These are phyloP conservation scores for Odontophorus gujanensis DNA, from an alignment of 2,113 vertebrate genomes.

Conservation along the genomic window DNA sequence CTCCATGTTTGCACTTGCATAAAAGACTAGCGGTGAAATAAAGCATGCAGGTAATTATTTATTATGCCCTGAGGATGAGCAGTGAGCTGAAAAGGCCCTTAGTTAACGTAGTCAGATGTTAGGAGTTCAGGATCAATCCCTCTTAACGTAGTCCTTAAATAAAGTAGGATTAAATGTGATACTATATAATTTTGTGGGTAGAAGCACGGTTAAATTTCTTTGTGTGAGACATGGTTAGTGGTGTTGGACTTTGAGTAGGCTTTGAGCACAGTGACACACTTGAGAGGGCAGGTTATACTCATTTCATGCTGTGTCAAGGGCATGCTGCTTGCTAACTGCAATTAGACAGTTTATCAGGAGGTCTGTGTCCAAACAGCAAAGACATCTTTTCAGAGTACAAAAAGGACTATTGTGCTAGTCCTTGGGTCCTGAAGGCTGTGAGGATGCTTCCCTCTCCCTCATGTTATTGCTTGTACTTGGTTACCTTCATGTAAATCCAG, in stretches of 20 bases:
- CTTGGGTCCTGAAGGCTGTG: neutral
- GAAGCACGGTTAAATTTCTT: neutral
- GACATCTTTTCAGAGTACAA: slow-evolving; percentile 45
- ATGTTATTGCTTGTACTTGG: slow-evolving; percentile 42
- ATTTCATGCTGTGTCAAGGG: slow-evolving; percentile 56
- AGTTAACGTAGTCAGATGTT: neutral
- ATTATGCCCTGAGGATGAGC: neutral
- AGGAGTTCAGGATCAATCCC: neutral
- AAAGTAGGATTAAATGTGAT: neutral
- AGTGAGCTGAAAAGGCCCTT: neutral
- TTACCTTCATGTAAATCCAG: slow-evolving; percentile 66
- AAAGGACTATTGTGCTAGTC: slow-evolving; percentile 58
- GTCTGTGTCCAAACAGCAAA: neutral
- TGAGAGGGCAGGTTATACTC: slow-evolving; percentile 62
- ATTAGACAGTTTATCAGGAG: slow-evolving; percentile 42
- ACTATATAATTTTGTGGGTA: neutral
- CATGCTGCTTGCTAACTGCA: slow-evolving; percentile 44
- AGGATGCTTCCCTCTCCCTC: slow-evolving; percentile 11
- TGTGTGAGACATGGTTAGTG: neutral
- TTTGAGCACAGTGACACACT: neutral
- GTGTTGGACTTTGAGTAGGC: neutral
- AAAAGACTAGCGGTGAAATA: slow-evolving; percentile 23
- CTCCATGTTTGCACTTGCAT: neutral
- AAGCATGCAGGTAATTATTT: slow-evolving; percentile 45
- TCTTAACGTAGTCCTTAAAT: neutral